Percentiles rank a stretch among this genome's conserved stretches.
phyloP scores from a whole-genome alignment of 2,888 invertebrate genomes.

The Chrysolina oricalcia region DNA sequence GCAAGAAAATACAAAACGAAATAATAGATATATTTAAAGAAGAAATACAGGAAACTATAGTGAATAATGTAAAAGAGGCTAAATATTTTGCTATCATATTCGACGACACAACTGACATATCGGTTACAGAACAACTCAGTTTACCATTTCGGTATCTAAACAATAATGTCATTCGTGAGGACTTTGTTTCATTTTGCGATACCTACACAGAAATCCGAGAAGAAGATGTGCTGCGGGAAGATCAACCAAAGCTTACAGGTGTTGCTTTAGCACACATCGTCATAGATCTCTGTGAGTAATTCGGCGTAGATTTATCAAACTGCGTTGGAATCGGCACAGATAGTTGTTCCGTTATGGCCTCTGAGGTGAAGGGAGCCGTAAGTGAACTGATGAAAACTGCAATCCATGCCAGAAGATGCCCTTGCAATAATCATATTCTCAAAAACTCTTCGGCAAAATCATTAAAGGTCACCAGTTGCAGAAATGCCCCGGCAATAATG shows the following conservation, averaged over 20 bases:
- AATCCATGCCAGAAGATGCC: slow-evolving; percentile 52
- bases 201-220: background rate
- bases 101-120: slow-evolving; percentile 9
- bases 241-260: background rate
- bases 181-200: slow-evolving; percentile 3
- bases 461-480: slow-evolving; percentile 51
- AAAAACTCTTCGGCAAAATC: slow-evolving; percentile 59
- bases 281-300: slow-evolving; percentile 7
- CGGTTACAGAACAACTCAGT: background rate
- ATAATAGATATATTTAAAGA: slow-evolving; percentile 12
- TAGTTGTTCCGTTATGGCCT: slow-evolving; percentile 61
- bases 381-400: slow-evolving; percentile 48
- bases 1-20: slow-evolving; percentile 20
- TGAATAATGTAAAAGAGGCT: slow-evolving; percentile 12
- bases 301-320: slow-evolving; percentile 12
- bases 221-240: background rate
- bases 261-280: slow-evolving; percentile 22
- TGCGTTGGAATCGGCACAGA: slow-evolving; percentile 54
- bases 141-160: background rate
- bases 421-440: slow-evolving; percentile 58
- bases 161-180: background rate
- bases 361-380: slow-evolving; percentile 60
- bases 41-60: slow-evolving; percentile 10
- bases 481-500: slow-evolving; percentile 55
- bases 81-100: slow-evolving; percentile 4